These are phyloP conservation scores for Thaleichthys pacificus DNA, from an alignment of 2,797 vertebrate genomes.

Conservation along the genomic window DNA sequence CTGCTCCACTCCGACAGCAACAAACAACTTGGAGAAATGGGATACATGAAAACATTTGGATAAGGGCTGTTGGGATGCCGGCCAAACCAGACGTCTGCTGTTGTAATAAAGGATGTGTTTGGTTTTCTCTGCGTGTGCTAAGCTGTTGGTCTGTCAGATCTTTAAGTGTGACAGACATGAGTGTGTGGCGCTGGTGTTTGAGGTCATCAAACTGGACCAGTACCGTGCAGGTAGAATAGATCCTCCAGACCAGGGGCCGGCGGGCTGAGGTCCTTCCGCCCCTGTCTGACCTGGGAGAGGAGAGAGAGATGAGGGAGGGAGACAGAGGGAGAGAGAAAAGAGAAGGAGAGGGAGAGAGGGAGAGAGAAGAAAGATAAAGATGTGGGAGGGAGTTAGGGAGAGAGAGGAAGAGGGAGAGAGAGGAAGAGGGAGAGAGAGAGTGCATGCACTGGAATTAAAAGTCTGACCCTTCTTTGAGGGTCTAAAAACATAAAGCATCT, in stretches of 20 bases:
- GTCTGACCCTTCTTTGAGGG: no score
- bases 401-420: background rate
- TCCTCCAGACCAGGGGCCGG: constrained; percentile 77
- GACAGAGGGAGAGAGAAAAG: background rate
- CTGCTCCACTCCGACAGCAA: constrained; percentile 37
- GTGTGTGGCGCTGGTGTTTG: constrained; percentile 26
- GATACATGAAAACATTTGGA: constrained; percentile 50
- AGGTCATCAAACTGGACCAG: background rate
- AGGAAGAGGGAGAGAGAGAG: background rate
- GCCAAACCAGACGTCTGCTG: constrained; percentile 41
- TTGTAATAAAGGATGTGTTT: constrained; percentile 51
- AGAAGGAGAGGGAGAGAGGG: constrained; percentile 31
- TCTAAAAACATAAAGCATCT: no score
- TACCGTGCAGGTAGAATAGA: constrained; percentile 75
- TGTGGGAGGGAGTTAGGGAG: background rate
- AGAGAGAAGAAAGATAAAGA: no score
- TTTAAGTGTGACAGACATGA: constrained; percentile 49
- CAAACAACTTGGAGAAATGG: constrained; percentile 51
- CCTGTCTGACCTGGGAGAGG: constrained; percentile 70
- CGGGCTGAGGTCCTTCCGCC: constrained; percentile 70
- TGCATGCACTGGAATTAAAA: background rate
- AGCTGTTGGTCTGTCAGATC: constrained; percentile 46
- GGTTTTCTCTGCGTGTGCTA: constrained; percentile 37
- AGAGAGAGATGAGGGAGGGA: constrained; percentile 22
- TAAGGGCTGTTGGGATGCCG: constrained; percentile 37